Conservation (phyloP, 2,888 invertebrate genomes). For the Fabriciana adippe region DNA sequence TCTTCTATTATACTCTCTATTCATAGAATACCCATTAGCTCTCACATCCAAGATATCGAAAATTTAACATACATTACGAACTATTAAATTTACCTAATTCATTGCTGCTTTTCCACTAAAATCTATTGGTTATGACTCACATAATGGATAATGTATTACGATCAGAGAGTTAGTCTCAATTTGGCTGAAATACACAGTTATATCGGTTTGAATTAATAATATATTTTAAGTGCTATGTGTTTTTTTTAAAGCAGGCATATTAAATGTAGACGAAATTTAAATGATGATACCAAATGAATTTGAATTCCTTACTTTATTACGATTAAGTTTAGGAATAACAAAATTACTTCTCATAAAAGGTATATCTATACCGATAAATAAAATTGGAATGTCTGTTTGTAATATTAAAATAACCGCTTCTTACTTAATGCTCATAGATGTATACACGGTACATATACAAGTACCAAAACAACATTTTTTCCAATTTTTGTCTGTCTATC, state of each 20-base stretch:
- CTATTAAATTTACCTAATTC: not conserved
- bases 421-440: too few relatives aligned
- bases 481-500: too few relatives aligned
- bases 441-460: too few relatives aligned
- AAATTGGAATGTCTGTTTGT: too few relatives aligned
- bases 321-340: too few relatives aligned
- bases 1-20: slow-evolving; percentile 1
- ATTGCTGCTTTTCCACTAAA: slow-evolving; percentile 2
- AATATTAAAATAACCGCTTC: too few relatives aligned
- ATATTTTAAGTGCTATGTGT: not conserved
- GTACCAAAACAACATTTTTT: too few relatives aligned
- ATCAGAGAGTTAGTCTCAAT: not conserved
- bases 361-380: too few relatives aligned
- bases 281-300: too few relatives aligned
- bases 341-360: too few relatives aligned
- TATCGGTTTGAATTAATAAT: slow-evolving; percentile 33
- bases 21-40: slow-evolving; percentile 1
- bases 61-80: slow-evolving; percentile 3
- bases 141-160: slow-evolving; percentile 7
- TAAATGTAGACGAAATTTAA: too few relatives aligned
- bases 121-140: not conserved
- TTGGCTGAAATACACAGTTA: slow-evolving; percentile 27
- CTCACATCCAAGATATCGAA: slow-evolving; percentile 3
- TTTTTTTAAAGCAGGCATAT: not conserved
- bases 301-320: too few relatives aligned